Percentiles rank a stretch among this genome's conserved stretches.
Conservation (phyloP, 2,888 invertebrate genomes). For the Xanthia togata region DNA sequence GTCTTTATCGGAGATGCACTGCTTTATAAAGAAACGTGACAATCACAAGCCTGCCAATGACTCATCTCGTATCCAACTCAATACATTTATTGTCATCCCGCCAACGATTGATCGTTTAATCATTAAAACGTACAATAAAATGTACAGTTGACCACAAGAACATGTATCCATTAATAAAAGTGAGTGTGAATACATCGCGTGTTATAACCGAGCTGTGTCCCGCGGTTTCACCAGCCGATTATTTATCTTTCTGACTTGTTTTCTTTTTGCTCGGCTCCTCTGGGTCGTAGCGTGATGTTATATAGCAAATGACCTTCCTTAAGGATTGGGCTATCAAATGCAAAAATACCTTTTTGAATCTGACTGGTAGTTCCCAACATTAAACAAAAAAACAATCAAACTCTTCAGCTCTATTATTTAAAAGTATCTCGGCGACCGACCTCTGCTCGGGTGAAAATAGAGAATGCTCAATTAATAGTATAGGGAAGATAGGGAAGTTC, state of each 20-base stretch:
- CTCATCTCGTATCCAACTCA: background rate
- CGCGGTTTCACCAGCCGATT: too few species aligned
- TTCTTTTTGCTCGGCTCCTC: background rate
- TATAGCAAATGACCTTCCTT: background rate
- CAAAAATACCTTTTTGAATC: background rate
- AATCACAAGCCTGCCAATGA: background rate
- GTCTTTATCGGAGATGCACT: too few species aligned
- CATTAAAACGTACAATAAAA: conserved; percentile 11
- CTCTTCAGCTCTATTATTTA: background rate
- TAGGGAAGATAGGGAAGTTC: too few species aligned
- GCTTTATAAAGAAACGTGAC: background rate
- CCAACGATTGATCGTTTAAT: conserved; percentile 17
- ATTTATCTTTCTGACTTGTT: background rate
- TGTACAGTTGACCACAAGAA: conserved; percentile 10
- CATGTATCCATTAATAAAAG: conserved; percentile 10
- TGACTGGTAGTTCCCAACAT: background rate
- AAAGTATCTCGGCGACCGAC: too few species aligned
- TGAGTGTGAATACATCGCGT: conserved; percentile 20
- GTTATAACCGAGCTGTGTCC: background rate
- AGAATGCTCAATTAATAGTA: too few species aligned
- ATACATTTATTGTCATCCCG: conserved; percentile 16
- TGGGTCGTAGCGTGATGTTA: too few species aligned
- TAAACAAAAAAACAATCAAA: background rate
- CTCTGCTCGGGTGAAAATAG: too few species aligned
- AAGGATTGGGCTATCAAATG: background rate